Evolutionary conservation across 2,797 vertebrate species (phyloP).

Genomic region (Oreochromis grahami): DNA sequence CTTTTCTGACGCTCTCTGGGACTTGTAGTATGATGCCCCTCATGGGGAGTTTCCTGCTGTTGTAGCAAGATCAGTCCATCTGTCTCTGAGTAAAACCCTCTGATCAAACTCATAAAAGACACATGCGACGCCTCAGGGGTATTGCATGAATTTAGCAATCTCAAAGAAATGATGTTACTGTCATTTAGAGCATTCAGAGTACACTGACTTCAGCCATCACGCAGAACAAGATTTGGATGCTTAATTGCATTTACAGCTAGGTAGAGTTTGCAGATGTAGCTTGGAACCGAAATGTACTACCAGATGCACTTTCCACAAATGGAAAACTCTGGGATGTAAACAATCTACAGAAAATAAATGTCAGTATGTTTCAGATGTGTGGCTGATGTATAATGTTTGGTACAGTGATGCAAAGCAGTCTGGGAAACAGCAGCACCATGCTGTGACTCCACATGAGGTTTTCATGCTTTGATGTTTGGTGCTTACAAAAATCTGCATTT

Average conservation of each 20-base stretch:
- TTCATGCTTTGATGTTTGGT: conserved; percentile 32
- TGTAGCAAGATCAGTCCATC: conserved; percentile 47
- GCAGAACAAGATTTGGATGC: not conserved
- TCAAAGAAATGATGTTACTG: not conserved
- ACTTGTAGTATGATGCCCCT: conserved; percentile 48
- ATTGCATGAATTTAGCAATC: not conserved
- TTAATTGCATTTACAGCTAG: not conserved
- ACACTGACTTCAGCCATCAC: not conserved
- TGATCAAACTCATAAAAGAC: conserved; percentile 24
- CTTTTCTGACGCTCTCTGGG: conserved; percentile 44
- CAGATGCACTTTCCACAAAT: not conserved
- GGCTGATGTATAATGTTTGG: not conserved
- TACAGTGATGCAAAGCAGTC: not conserved
- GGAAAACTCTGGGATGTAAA: not conserved
- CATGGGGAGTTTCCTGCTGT: conserved; percentile 48
- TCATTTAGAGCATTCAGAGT: not conserved
- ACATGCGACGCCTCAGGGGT: not conserved
- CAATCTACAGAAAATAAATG: not conserved
- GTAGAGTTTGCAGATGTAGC: too few species aligned
- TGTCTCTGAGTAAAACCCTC: conserved; percentile 40
- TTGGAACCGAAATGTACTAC: not conserved
- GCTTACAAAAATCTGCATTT: conserved; percentile 8
- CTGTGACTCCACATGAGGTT: conserved; percentile 24
- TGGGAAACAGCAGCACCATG: not conserved
- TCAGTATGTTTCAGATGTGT: not conserved